Base-by-base conservation (phyloP, 2,113 vertebrate species). In the Rhinolophus ferrumequinum region DNA sequence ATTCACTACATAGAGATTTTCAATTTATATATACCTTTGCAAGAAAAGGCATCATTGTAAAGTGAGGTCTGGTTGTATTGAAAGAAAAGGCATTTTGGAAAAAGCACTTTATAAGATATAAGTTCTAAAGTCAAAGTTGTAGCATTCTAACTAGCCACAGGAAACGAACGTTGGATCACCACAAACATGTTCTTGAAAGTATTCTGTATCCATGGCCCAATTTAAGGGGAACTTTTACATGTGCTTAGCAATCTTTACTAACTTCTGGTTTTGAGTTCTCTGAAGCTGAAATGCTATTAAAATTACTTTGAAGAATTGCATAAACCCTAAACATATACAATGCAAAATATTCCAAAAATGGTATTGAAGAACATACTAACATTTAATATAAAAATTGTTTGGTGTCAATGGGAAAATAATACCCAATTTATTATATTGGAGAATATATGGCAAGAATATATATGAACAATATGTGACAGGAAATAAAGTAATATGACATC, bases 401-500 rank as follows among this genome's bases (percentile, higher is more conserved):
- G 72, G 88, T 97, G 56, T 73, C 84, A 47, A 64, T 96, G 97
- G 94, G 80, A 96, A 97, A 98, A 97, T 22, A 88, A 94, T 95
- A 82, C 44, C 88, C 96, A 81, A n/a, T 94, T 97, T 5, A 2
- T 91, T 96, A 75, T 69, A 73, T 15, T 90, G 76, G 97, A 98
- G 97, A 50, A 50, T 50, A 50, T 50, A 50, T 50, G 47, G 11
- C 47, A 50, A 13, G 47, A 50, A 12, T 50, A 50, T 50, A 13
- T 50, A 50, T 54, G 52, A 54, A 54, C 52, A 91, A 69, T 96
- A 94, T 92, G 96, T 95, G 95, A 52, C 96, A 97, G 96, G 62
- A 96, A 95, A 94, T 97, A 97, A 97, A 97, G 88, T 94, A 93
- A 80, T 91, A 33, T 95, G 95, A 92, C 93, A 96, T 96, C 95